These are phyloP conservation scores for Illadopsis cleaveri DNA, from an alignment of 2,113 vertebrate species.

Conservation along the genomic window DNA sequence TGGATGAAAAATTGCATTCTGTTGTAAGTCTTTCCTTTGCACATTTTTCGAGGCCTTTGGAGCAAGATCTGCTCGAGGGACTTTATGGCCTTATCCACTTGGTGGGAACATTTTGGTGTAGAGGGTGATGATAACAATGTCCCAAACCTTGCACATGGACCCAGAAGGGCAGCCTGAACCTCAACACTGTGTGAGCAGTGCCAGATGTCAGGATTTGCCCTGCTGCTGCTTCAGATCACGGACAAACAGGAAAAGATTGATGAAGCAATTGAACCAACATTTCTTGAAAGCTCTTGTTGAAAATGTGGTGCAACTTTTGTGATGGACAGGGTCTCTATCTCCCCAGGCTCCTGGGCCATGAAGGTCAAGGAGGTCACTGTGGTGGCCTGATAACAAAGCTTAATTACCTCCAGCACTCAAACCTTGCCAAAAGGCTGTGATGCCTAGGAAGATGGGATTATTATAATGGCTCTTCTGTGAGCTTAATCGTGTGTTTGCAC, in stretches of 20 bases:
- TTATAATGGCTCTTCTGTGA: neutral
- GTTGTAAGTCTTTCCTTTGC: neutral
- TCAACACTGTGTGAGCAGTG: neutral
- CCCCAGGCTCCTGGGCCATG: neutral
- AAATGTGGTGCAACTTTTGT: neutral
- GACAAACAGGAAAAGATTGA: accelerated
- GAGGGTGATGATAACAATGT: accelerated
- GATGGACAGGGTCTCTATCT: neutral
- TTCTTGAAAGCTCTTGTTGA: neutral
- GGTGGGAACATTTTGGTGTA: neutral
- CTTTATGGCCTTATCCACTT: neutral
- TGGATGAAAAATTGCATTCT: neutral
- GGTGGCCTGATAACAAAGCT: neutral
- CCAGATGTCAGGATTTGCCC: accelerated
- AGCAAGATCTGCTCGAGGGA: neutral
- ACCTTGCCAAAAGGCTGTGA: neutral
- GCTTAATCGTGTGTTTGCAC: neutral
- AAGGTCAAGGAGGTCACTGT: neutral
- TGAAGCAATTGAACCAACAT: accelerated
- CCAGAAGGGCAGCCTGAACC: accelerated
- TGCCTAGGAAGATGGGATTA: neutral
- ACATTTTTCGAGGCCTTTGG: neutral
- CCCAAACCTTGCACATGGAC: neutral
- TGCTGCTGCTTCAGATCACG: neutral
- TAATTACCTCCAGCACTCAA: neutral